Evolutionary conservation across 2,888 invertebrate genomes (phyloP).

Genomic region (Acrobeloides nanus): DNA sequence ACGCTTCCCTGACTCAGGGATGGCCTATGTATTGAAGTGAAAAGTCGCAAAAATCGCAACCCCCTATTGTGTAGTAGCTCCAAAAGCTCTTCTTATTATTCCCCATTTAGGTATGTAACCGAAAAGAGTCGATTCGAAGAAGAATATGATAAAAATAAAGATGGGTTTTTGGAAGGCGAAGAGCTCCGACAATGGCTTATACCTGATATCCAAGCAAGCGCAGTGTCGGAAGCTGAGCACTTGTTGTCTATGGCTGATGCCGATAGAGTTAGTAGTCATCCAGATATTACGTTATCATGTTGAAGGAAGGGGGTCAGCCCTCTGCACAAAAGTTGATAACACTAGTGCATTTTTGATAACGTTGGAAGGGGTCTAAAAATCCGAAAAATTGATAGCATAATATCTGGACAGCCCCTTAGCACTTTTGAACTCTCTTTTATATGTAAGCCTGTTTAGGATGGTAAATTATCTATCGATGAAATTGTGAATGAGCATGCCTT

Average conservation of each 20-base stretch:
- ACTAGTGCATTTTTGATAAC: too few species aligned
- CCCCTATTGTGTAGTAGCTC: too few species aligned
- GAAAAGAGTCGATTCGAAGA: slow-evolving; percentile 67
- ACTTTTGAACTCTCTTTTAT: slow-evolving; percentile 9
- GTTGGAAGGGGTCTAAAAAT: slow-evolving; percentile 1
- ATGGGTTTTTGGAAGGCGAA: slow-evolving; percentile 69
- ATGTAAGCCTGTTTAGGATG: too few species aligned
- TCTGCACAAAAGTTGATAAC: too few species aligned
- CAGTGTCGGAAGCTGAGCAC: slow-evolving; percentile 56
- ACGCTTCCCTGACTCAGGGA: too few species aligned
- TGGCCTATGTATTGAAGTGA: too few species aligned
- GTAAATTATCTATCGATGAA: slow-evolving; percentile 71
- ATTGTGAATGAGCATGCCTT: slow-evolving; percentile 74
- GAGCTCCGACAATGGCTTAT: slow-evolving; percentile 75
- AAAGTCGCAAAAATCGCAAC: too few species aligned
- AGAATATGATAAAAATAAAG: slow-evolving; percentile 74
- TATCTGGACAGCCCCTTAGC: not conserved
- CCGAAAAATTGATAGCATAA: not conserved
- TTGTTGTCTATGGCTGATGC: slow-evolving; percentile 66
- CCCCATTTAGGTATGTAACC: slow-evolving; percentile 18
- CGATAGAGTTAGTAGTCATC: slow-evolving; percentile 63
- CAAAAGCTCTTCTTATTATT: not conserved
- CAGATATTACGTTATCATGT: too few species aligned
- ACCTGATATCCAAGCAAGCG: slow-evolving; percentile 34
- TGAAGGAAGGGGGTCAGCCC: too few species aligned